A percentile compares a stretch with the other conserved stretches of the same genome.
Conservation (phyloP, 2,888 invertebrate genomes). For the Dasypogon diadema region DNA sequence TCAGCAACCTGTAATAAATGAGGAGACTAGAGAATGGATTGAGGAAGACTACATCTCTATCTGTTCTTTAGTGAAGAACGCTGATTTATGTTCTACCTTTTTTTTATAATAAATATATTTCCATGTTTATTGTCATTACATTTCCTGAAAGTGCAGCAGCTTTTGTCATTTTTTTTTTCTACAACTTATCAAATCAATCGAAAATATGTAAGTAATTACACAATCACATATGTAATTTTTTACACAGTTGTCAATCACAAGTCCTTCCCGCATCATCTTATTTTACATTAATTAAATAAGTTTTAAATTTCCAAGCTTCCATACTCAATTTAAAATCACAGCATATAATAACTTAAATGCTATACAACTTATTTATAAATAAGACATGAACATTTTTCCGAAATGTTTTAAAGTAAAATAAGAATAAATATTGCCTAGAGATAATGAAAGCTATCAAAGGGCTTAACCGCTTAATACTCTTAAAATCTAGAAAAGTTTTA, state of each 20-base stretch:
- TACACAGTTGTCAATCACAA: not conserved
- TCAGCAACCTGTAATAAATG: no score
- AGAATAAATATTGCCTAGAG: not conserved
- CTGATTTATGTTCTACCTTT: no score
- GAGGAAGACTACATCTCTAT: no score
- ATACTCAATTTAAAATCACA: not conserved
- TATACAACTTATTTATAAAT: not conserved
- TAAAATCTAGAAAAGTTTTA: no score
- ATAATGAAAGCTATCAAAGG: not conserved
- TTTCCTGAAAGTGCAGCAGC: not conserved
- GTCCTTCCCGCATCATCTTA: not conserved
- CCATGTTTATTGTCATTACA: not conserved
- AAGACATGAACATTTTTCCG: not conserved
- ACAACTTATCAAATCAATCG: not conserved
- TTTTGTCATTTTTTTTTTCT: not conserved
- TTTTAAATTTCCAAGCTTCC: no score
- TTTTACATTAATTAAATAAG: not conserved
- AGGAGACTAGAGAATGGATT: no score
- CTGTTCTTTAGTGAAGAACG: no score
- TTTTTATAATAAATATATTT: no score
- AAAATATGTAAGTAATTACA: not conserved
- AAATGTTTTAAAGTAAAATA: not conserved
- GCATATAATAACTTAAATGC: not conserved
- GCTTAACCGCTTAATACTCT: no score
- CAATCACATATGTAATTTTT: not conserved